Conservation (phyloP, 1,140 invertebrate genomes). For the Eurosta solidaginis region DNA sequence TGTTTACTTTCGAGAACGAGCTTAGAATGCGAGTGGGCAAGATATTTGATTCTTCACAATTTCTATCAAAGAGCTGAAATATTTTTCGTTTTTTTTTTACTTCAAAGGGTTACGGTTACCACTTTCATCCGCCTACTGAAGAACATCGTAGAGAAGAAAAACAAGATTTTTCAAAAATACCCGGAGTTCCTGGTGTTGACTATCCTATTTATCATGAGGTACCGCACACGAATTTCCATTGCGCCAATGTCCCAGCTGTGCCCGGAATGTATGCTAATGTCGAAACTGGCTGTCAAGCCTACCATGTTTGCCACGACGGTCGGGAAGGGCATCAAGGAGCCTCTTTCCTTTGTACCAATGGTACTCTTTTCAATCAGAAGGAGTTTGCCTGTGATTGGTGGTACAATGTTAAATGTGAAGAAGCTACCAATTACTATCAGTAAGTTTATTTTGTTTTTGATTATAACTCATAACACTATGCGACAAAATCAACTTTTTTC, state of each 20-base stretch:
- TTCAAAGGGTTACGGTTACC: slow-evolving; percentile 47
- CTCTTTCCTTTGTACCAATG: slow-evolving; percentile 84
- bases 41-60: neutral
- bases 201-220: slow-evolving; percentile 77
- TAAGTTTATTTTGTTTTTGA: slow-evolving; percentile 35
- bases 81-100: neutral
- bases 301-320: slow-evolving; percentile 83
- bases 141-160: slow-evolving; percentile 63
- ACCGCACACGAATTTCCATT: slow-evolving; percentile 79
- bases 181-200: slow-evolving; percentile 73
- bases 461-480: neutral
- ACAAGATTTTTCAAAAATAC: slow-evolving; percentile 78
- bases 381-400: slow-evolving; percentile 91
- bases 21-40: neutral
- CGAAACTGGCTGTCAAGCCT: slow-evolving; percentile 85
- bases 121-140: slow-evolving; percentile 50
- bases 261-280: slow-evolving; percentile 88
- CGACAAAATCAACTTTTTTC: no score
- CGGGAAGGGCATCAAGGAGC: slow-evolving; percentile 80
- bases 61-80: neutral
- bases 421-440: slow-evolving; percentile 63
- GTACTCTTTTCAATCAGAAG: slow-evolving; percentile 85
- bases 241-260: slow-evolving; percentile 72
- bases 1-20: neutral
- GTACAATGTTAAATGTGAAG: slow-evolving; percentile 85